Base-by-base conservation (phyloP, 2,888 invertebrate genomes). In the Drosophila borborema region DNA sequence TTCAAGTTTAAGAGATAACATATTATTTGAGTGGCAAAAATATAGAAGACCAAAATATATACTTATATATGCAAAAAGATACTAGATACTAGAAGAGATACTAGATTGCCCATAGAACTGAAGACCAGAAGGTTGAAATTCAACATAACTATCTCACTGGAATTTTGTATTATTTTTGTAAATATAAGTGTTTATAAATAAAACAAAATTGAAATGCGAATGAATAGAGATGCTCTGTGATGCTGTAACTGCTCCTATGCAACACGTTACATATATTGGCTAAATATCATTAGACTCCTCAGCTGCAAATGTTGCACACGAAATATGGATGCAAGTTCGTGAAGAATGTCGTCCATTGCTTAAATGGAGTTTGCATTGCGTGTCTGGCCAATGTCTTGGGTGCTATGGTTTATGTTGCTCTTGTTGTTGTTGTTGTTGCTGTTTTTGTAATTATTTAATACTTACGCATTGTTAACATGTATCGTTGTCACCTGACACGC, bases 391-490 rank as follows among this genome's bases (percentile, higher is more conserved):
- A 66, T 64, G 70, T 76, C 36, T 72, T 72, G 63, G 51, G 64
- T 74, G 56, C 46, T 48, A 10, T 20, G 36, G 45, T 51, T 34
- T 28, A 18, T 59, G 28, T 60, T 60, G 48, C 36, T 31, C 23
- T 46, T 54, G 56, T 60, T 49, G 43, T 40, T 55, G 59, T 45
- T 51, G 58, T 18, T 20, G 23, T 23, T 38, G 60, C 40, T 80
- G 69, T 83, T 82, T 59, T 68, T 86, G 80, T 75, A 83, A 86
- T 83, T 83, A 83, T 83, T 86, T 82, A 83, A 86, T 86, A 81
- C 81, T 81, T 82, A 86, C 82, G 80, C 86, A 86, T 83, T 86
- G 86, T 86, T 83, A 86, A 83, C 82, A 86, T 77, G 81, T 80
- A 81, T 75, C 74, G 82, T 73, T 80, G 82, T 79, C 82, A 76